Percentiles rank a stretch among this genome's conserved stretches.
Conservation (phyloP, 2,888 invertebrate species). For the Plemyria rubiginata region DNA sequence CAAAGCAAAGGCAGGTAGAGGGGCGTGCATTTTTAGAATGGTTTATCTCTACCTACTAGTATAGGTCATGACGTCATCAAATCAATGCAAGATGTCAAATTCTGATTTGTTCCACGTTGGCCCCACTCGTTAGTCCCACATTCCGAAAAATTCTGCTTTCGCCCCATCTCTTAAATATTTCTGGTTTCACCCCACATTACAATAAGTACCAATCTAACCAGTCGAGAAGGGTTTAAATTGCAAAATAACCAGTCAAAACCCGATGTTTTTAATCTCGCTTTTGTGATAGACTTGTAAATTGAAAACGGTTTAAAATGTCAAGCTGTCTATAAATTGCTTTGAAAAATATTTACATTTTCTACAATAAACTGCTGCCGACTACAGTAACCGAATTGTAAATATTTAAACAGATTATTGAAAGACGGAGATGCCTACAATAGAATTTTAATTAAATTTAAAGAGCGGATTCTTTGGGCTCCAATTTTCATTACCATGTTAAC, state of each 20-base stretch:
- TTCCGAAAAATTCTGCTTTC: no score
- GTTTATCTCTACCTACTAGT: no score
- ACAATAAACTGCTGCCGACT: conserved; percentile 13
- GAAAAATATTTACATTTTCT: conserved; percentile 8
- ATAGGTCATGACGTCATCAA: no score
- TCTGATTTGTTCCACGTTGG: no score
- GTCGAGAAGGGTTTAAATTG: no score
- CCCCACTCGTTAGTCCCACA: no score
- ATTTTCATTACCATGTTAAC: neutral
- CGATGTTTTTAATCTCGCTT: neutral
- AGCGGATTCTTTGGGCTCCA: conserved; percentile 11
- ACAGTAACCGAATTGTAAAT: conserved; percentile 17
- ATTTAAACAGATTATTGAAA: conserved; percentile 25
- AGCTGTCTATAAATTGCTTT: neutral
- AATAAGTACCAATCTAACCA: no score
- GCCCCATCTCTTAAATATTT: no score
- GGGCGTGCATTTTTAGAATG: no score
- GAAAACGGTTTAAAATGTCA: neutral
- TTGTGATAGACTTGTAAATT: neutral
- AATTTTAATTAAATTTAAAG: conserved; percentile 31
- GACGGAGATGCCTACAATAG: conserved; percentile 14
- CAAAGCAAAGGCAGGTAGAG: no score
- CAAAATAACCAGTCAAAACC: neutral
- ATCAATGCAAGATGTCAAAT: no score
- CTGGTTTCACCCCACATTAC: no score